Conservation (phyloP, 2,113 vertebrate species). For the Lonchura striata region DNA sequence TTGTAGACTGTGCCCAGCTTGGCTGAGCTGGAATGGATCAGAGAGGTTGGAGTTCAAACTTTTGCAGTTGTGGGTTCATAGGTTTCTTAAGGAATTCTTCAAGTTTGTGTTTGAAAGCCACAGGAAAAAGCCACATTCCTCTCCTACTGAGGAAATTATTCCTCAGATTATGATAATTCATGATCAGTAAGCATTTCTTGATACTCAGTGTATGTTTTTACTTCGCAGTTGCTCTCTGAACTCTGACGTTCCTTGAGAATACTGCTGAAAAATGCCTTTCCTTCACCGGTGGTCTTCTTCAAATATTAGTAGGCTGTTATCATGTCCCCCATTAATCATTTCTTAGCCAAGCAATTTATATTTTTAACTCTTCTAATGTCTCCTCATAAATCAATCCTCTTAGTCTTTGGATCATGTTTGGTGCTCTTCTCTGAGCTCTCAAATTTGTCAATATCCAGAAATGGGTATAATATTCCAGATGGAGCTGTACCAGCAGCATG, state of each 20-base stretch:
- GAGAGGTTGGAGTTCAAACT: background rate
- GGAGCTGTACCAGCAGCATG: background rate
- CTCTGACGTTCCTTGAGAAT: background rate
- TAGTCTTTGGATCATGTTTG: slow-evolving; percentile 19
- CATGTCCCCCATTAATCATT: slow-evolving; percentile 14
- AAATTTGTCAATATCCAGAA: slow-evolving; percentile 18
- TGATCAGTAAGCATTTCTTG: background rate
- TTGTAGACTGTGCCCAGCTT: background rate
- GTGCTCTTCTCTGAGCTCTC: slow-evolving; percentile 15
- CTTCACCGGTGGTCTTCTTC: slow-evolving; percentile 1
- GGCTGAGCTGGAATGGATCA: background rate
- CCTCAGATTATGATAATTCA: background rate
- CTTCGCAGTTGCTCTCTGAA: background rate
- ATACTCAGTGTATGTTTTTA: background rate
- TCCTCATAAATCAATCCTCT: slow-evolving; percentile 11
- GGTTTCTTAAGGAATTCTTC: background rate
- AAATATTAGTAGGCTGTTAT: slow-evolving; percentile 21
- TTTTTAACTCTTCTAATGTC: slow-evolving; percentile 35
- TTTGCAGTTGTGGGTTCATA: background rate
- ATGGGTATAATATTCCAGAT: background rate
- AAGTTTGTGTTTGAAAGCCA: background rate
- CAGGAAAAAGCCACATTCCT: background rate
- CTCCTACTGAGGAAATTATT: background rate
- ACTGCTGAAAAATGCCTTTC: background rate
- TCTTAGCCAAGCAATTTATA: slow-evolving; percentile 17